Evolutionary conservation across 2,797 vertebrate species (phyloP).

Genomic region (Protonibea diacanthus): DNA sequence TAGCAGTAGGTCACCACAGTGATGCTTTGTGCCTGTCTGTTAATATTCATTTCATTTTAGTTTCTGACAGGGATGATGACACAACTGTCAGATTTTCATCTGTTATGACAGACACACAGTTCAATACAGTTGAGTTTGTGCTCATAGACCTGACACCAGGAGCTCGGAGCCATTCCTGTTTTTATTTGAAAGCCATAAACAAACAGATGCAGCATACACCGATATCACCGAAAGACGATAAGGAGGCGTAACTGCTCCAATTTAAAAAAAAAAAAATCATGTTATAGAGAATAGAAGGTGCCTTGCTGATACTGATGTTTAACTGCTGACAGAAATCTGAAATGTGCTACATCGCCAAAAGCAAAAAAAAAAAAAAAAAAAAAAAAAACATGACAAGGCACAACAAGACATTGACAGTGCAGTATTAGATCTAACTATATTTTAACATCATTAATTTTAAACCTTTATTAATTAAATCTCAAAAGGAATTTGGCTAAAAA

Average conservation of each 20-base stretch:
- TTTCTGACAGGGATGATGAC: neutral
- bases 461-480: neutral
- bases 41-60: slow-evolving; percentile 4
- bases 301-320: neutral
- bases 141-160: neutral
- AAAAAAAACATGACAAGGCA: neutral
- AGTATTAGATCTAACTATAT: neutral
- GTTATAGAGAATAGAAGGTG: neutral
- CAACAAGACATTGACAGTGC: neutral
- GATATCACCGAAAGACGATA: neutral
- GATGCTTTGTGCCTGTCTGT: neutral
- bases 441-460: neutral
- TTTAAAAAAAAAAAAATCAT: too few species aligned
- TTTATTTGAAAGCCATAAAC: neutral
- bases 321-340: neutral
- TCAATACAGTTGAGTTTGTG: slow-evolving; percentile 33
- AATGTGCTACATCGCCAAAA: neutral
- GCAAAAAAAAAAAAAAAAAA: neutral
- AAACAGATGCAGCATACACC: rapidly evolving
- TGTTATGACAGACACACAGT: slow-evolving; percentile 29
- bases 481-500: neutral
- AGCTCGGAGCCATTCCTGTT: neutral
- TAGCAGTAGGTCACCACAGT: neutral
- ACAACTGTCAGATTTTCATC: neutral
- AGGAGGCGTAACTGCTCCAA: neutral